phyloP scores from a whole-genome alignment of 1,140 invertebrate species.

The Rhyzopertha dominica region DNA sequence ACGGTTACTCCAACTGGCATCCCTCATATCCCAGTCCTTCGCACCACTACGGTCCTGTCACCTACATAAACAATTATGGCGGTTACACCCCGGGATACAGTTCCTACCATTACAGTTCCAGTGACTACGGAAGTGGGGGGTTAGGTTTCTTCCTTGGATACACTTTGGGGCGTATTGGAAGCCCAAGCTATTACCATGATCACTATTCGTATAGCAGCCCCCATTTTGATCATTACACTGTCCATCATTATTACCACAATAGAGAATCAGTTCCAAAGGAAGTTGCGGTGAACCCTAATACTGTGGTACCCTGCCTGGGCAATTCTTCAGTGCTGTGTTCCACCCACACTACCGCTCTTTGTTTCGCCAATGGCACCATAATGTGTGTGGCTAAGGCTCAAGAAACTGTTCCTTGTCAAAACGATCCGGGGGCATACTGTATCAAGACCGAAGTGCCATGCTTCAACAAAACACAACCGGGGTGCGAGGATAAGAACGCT shows the following conservation, averaged over 20 bases:
- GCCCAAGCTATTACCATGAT: constrained; percentile 21
- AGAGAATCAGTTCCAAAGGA: constrained; percentile 19
- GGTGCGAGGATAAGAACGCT: constrained; percentile 12
- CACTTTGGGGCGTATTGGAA: constrained; percentile 25
- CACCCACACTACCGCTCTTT: constrained; percentile 25
- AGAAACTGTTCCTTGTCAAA: constrained; percentile 26
- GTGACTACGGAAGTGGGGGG: constrained; percentile 24
- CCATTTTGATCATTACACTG: constrained; percentile 29
- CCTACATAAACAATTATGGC: no score
- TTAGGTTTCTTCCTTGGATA: constrained; percentile 32
- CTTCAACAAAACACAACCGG: constrained; percentile 21
- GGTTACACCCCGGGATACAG: constrained; percentile 17
- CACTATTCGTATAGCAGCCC: constrained; percentile 18
- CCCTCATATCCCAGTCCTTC: no score
- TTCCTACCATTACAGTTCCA: constrained; percentile 19
- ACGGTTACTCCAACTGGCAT: no score
- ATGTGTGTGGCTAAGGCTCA: constrained; percentile 29
- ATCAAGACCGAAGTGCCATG: constrained; percentile 24
- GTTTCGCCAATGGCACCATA: constrained; percentile 31
- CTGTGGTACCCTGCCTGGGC: constrained; percentile 24
- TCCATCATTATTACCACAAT: constrained; percentile 36
- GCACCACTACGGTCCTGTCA: no score
- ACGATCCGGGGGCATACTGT: constrained; percentile 22
- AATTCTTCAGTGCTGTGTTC: constrained; percentile 28
- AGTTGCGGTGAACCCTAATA: constrained; percentile 21